These are phyloP conservation scores for Rhyacichthys aspro DNA, from an alignment of 2,797 vertebrate genomes.

Conservation along the genomic window DNA sequence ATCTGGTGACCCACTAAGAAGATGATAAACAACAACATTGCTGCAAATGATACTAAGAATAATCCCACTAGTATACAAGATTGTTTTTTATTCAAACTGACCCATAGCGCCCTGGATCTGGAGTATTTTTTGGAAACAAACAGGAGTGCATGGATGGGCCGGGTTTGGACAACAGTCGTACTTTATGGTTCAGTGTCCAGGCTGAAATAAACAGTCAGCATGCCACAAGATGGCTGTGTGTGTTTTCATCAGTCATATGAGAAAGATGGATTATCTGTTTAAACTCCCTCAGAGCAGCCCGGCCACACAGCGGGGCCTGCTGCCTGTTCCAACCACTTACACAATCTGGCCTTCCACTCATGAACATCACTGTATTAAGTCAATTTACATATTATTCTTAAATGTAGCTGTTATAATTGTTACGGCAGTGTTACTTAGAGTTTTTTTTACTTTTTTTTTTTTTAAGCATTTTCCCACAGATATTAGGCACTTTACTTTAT, in stretches of 20 bases:
- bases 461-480: neutral
- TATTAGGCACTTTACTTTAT: slow-evolving; percentile 36
- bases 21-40: too few relatives aligned
- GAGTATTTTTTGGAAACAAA: slow-evolving; percentile 55
- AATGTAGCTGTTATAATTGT: too few relatives aligned
- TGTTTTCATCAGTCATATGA: slow-evolving; percentile 59
- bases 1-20: too few relatives aligned
- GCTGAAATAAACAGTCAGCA: slow-evolving; percentile 72
- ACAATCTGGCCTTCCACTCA: slow-evolving; percentile 56
- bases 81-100: slow-evolving; percentile 5
- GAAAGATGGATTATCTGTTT: slow-evolving; percentile 76
- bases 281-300: slow-evolving; percentile 62
- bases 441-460: neutral
- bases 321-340: slow-evolving; percentile 52
- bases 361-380: neutral
- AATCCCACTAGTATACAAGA: too few relatives aligned
- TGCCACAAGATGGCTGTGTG: slow-evolving; percentile 53
- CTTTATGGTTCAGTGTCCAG: slow-evolving; percentile 65
- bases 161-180: slow-evolving; percentile 54
- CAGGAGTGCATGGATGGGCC: slow-evolving; percentile 42
- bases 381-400: neutral
- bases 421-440: too few relatives aligned
- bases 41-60: too few relatives aligned
- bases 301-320: slow-evolving; percentile 71
- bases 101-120: slow-evolving; percentile 42